Percentiles rank a stretch among this genome's conserved stretches.
Evolutionary conservation across 1,140 invertebrate species (phyloP).

Genomic region (Scaptomyza graminum): DNA sequence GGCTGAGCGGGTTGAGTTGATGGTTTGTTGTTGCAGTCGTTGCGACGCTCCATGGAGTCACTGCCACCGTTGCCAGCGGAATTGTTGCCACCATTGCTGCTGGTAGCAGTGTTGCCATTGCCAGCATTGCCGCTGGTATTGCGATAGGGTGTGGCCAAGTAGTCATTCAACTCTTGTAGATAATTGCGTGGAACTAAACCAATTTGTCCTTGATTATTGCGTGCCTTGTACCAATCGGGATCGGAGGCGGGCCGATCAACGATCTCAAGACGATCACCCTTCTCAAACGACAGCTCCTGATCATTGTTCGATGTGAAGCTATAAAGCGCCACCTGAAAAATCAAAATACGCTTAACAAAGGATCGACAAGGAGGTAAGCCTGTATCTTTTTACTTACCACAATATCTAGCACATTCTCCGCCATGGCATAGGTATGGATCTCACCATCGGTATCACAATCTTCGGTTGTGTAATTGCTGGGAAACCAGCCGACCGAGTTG

Average conservation of each 20-base stretch:
- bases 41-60: conserved; percentile 82
- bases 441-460: conserved; percentile 94
- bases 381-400: conserved; percentile 86
- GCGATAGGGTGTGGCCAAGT: conserved; percentile 92
- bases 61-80: conserved; percentile 68
- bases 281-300: conserved; percentile 98
- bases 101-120: conserved; percentile 59
- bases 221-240: conserved; percentile 98
- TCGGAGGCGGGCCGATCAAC: conserved; percentile 97
- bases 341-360: neutral
- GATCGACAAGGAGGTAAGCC: no score
- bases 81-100: conserved; percentile 82
- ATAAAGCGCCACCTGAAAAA: conserved; percentile 91
- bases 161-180: conserved; percentile 95
- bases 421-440: conserved; percentile 95
- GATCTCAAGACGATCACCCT: conserved; percentile 97
- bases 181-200: conserved; percentile 99
- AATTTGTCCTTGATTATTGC: conserved; percentile 95
- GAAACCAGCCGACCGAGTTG: conserved; percentile 95
- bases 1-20: conserved; percentile 71
- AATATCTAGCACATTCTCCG: conserved; percentile 96
- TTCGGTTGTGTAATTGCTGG: conserved; percentile 97
- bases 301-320: conserved; percentile 97
- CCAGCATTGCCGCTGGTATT: conserved; percentile 85
- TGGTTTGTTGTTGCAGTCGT: conserved; percentile 74